These are phyloP conservation scores for Hemibates koningsi DNA, from an alignment of 2,113 vertebrate species.

Conservation along the genomic window DNA sequence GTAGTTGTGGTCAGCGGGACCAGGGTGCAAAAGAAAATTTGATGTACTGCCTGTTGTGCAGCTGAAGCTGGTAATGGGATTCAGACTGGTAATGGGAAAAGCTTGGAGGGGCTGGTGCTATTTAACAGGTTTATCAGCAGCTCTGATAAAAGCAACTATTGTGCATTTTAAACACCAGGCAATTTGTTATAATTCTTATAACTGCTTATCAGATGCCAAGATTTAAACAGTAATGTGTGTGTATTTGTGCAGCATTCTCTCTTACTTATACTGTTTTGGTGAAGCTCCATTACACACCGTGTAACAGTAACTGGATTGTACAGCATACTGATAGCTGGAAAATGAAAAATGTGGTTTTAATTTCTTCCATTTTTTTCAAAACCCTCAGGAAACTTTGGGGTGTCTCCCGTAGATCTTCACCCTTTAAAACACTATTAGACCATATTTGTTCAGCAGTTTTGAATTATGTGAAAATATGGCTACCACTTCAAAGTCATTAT, in stretches of 20 bases:
- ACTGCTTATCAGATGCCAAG: not conserved
- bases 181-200: not conserved
- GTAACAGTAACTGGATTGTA: not conserved
- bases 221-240: not conserved
- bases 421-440: not conserved
- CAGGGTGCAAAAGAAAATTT: not conserved
- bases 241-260: not conserved
- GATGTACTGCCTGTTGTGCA: not conserved
- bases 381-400: not conserved
- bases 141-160: not conserved
- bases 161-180: not conserved
- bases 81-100: not conserved
- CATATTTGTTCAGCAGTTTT: not conserved
- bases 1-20: not conserved
- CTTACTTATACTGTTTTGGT: not conserved
- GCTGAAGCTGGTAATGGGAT: not conserved
- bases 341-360: not conserved
- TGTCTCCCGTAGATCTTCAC: not conserved
- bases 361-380: not conserved
- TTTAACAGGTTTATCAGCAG: not conserved
- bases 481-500: not conserved
- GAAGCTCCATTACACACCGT: not conserved
- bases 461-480: not conserved
- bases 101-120: not conserved
- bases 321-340: not conserved